These are phyloP conservation scores for Protophormia terraenovae DNA, from an alignment of 2,888 invertebrate species.

Conservation along the genomic window DNA sequence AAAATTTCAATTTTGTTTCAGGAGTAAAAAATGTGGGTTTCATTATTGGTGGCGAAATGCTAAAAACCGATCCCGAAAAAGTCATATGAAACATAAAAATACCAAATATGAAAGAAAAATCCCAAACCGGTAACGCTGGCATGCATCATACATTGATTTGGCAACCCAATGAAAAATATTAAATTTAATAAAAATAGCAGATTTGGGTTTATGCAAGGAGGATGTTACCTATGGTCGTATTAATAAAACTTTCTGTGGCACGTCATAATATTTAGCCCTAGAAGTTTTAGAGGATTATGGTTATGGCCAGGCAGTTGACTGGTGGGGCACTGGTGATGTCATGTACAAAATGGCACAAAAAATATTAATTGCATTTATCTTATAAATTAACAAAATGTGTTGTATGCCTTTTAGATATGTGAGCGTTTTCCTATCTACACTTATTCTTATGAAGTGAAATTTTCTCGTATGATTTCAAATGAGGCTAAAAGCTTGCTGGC, in stretches of 20 bases:
- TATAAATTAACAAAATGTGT: neutral
- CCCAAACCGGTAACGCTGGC: too few species aligned
- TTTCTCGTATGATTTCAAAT: conserved; percentile 93
- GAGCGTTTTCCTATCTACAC: conserved; percentile 99
- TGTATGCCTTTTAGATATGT: conserved; percentile 86
- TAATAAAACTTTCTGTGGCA: conserved; percentile 97
- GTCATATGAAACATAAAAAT: too few species aligned
- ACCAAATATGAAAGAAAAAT: too few species aligned
- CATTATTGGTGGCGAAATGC: too few species aligned
- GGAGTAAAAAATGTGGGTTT: too few species aligned
- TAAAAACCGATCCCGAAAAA: too few species aligned
- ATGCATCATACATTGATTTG: too few species aligned
- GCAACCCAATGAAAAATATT: too few species aligned
- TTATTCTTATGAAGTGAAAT: conserved; percentile 97
- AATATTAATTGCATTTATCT: neutral
- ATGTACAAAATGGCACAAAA: conserved; percentile 97
- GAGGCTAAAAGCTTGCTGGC: conserved; percentile 94
- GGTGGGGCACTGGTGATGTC: conserved; percentile 99
- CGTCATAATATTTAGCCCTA: conserved; percentile 81
- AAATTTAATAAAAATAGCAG: conserved; percentile 99
- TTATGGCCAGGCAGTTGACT: conserved; percentile 96
- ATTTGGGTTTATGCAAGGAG: conserved; percentile 99
- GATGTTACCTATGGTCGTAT: conserved; percentile 98
- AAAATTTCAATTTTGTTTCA: too few species aligned
- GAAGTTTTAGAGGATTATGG: conserved; percentile 97